Conservation (phyloP, 1,140 invertebrate genomes). For the Apis dorsata region DNA sequence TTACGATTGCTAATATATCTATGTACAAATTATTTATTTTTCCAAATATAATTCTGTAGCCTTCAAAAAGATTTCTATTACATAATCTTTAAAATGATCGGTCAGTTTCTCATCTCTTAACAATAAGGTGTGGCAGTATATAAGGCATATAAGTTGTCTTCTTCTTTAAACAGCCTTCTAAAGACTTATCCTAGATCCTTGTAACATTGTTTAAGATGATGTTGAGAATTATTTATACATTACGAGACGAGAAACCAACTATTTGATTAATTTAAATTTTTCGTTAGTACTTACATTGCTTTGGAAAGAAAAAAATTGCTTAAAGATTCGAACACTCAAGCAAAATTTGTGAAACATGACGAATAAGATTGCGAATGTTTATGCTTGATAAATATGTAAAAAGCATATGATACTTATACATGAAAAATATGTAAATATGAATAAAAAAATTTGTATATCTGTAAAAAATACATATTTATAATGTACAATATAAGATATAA, state of each 20-base stretch:
- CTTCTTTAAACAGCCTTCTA: conserved; percentile 21
- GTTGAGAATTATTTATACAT: conserved; percentile 21
- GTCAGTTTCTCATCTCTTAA: conserved; percentile 49
- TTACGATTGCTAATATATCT: conserved; percentile 39
- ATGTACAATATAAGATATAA: too few relatives aligned
- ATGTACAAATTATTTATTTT: conserved; percentile 43
- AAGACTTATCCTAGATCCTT: background rate
- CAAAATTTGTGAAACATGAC: conserved; percentile 50
- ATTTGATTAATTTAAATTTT: background rate
- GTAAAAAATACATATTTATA: too few relatives aligned
- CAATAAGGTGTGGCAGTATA: conserved; percentile 59
- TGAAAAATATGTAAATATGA: too few relatives aligned
- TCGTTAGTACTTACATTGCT: conserved; percentile 26
- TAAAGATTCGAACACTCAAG: conserved; percentile 46
- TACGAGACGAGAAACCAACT: conserved; percentile 57
- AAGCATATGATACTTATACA: too few relatives aligned
- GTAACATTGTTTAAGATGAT: conserved; percentile 33
- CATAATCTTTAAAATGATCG: conserved; percentile 25
- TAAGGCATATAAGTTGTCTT: conserved; percentile 62
- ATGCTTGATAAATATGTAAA: too few relatives aligned
- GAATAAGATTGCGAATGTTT: background rate
- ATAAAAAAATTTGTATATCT: too few relatives aligned
- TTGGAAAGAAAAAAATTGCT: conserved; percentile 22
- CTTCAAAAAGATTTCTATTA: conserved; percentile 31
- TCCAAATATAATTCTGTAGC: conserved; percentile 41